These are phyloP conservation scores for Tridacna gigas DNA, from an alignment of 2,888 invertebrate species.

Conservation along the genomic window DNA sequence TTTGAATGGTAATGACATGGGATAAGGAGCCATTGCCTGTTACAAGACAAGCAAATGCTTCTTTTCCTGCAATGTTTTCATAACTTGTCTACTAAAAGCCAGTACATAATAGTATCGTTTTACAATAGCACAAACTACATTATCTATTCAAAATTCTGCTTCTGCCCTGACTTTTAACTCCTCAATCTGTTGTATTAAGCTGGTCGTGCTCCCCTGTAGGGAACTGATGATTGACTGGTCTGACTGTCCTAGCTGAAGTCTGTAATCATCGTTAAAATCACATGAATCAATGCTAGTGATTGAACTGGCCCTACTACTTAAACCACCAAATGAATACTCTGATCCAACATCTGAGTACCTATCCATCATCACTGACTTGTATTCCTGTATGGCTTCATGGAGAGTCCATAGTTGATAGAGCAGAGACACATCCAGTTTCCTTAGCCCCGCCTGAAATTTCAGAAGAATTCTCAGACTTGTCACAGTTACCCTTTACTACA, in stretches of 20 bases:
- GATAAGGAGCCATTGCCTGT: background rate
- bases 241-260: constrained; percentile 48
- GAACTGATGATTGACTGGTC: constrained; percentile 67
- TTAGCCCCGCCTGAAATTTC: constrained; percentile 91
- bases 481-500: background rate
- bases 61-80: background rate
- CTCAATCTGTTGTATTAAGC: constrained; percentile 78
- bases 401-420: constrained; percentile 96
- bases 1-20: background rate
- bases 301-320: constrained; percentile 76
- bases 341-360: constrained; percentile 80
- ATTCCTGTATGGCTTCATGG: constrained; percentile 96
- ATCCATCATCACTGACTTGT: constrained; percentile 88
- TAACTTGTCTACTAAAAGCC: background rate
- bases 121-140: too few species aligned
- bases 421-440: constrained; percentile 94
- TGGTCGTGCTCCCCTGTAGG: constrained; percentile 75
- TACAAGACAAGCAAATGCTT: background rate
- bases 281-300: constrained; percentile 77
- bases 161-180: constrained; percentile 76
- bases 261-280: constrained; percentile 67
- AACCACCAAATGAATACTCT: constrained; percentile 78
- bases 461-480: background rate
- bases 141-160: constrained; percentile 67
- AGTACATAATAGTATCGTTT: background rate